Percentiles rank a stretch among this genome's conserved stretches.
Conservation (phyloP, 2,797 vertebrate genomes). For the Hybognathus amarus region DNA sequence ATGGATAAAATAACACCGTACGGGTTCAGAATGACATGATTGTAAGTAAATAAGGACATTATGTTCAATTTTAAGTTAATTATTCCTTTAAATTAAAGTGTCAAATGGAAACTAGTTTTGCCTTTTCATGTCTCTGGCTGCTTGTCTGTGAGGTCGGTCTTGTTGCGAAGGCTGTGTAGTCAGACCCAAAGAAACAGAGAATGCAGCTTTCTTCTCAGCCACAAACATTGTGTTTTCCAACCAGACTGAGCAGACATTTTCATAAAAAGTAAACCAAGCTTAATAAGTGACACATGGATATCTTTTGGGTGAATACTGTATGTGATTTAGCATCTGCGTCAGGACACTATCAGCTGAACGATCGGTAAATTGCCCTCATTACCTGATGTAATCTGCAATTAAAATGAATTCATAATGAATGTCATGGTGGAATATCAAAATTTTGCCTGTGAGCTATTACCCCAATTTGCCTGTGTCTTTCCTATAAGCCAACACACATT, state of each 20-base stretch:
- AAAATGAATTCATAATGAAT: slow-evolving; percentile 46
- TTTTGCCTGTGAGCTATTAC: slow-evolving; percentile 9
- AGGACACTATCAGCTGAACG: neutral
- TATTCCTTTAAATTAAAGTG: neutral
- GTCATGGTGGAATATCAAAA: slow-evolving; percentile 6
- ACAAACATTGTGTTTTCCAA: neutral
- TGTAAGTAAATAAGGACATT: neutral
- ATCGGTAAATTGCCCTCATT: slow-evolving; percentile 42
- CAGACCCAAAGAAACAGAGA: neutral
- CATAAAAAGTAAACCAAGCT: neutral
- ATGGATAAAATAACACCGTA: neutral
- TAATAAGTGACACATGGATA: slow-evolving; percentile 8
- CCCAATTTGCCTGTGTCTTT: neutral
- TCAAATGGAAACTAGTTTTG: neutral
- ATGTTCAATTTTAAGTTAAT: neutral
- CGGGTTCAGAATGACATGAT: neutral
- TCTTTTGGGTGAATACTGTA: neutral
- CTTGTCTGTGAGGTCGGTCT: slow-evolving; percentile 12
- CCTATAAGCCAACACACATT: neutral
- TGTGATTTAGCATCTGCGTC: neutral
- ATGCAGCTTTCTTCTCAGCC: neutral
- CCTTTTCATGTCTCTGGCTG: neutral
- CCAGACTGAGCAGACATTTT: neutral
- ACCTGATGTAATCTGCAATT: slow-evolving; percentile 47
- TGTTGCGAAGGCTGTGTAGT: neutral